phyloP scores from a whole-genome alignment of 2,888 invertebrate species.

The Cataglyphis albicans region DNA sequence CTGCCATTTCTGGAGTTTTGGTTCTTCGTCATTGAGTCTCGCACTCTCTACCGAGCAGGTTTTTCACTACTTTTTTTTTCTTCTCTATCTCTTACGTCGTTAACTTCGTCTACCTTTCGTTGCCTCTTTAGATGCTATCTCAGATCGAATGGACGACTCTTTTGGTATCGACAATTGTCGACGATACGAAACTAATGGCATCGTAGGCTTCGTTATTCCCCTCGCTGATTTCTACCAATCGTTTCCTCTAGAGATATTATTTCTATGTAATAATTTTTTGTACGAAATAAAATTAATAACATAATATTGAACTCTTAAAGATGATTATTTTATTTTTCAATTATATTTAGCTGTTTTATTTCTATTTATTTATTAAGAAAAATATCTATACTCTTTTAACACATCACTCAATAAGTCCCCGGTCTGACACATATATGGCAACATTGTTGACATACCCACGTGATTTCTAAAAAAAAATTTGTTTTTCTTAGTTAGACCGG shows the following conservation, averaged over 20 bases:
- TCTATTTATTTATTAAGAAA: not conserved
- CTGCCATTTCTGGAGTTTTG: slow-evolving; percentile 70
- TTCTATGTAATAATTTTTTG: slow-evolving; percentile 16
- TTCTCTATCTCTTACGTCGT: slow-evolving; percentile 45
- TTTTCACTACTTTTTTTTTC: slow-evolving; percentile 36
- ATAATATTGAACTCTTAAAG: not conserved
- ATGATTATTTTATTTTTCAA: not conserved
- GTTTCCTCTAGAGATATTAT: slow-evolving; percentile 39
- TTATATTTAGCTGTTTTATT: not conserved
- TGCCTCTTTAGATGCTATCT: slow-evolving; percentile 52
- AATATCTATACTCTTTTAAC: too few relatives aligned
- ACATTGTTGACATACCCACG: too few relatives aligned
- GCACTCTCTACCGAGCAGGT: slow-evolving; percentile 54
- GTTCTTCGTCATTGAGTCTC: slow-evolving; percentile 67
- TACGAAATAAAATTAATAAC: not conserved
- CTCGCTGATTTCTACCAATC: slow-evolving; percentile 54
- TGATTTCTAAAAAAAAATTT: too few relatives aligned
- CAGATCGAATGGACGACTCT: slow-evolving; percentile 68
- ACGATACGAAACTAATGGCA: slow-evolving; percentile 71
- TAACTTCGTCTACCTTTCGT: slow-evolving; percentile 44
- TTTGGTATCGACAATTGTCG: slow-evolving; percentile 72
- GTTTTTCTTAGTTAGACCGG: too few relatives aligned
- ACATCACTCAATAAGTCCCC: too few relatives aligned
- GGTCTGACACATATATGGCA: too few relatives aligned
- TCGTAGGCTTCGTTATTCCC: slow-evolving; percentile 71